These are phyloP conservation scores for Sminthurinus aureus DNA, from an alignment of 2,888 invertebrate genomes.

Conservation along the genomic window DNA sequence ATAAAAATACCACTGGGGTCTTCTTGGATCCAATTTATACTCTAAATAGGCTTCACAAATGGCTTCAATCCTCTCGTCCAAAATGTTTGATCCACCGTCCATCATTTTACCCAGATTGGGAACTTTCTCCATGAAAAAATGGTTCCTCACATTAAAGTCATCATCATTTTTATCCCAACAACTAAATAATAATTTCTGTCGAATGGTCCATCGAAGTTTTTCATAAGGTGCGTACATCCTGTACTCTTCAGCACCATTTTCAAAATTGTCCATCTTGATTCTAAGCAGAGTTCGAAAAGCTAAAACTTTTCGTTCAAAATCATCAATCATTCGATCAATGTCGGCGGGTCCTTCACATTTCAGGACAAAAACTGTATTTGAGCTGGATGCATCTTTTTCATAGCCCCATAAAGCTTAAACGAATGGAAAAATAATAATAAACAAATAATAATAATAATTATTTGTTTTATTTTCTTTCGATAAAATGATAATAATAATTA, in stretches of 20 bases:
- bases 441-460: background rate
- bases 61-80: conserved; percentile 47
- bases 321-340: conserved; percentile 46
- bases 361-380: conserved; percentile 53
- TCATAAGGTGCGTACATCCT: conserved; percentile 50
- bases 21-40: conserved; percentile 44
- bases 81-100: conserved; percentile 42
- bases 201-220: conserved; percentile 51
- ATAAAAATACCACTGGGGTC: conserved; percentile 45
- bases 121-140: conserved; percentile 49
- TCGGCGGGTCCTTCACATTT: conserved; percentile 47
- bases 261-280: conserved; percentile 18
- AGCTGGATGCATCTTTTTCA: conserved; percentile 46
- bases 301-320: conserved; percentile 53
- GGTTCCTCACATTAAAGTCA: conserved; percentile 49
- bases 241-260: conserved; percentile 44
- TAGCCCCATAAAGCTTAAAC: conserved; percentile 50
- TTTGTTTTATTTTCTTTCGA: too few relatives aligned
- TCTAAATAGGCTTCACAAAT: conserved; percentile 51
- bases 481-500: background rate
- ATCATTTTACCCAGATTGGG: background rate
- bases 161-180: conserved; percentile 51
- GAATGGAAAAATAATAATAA: too few relatives aligned
- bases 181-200: conserved; percentile 49
- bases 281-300: conserved; percentile 34